Conservation (phyloP, 2,113 vertebrate genomes). For the Larimichthys polyactis region DNA sequence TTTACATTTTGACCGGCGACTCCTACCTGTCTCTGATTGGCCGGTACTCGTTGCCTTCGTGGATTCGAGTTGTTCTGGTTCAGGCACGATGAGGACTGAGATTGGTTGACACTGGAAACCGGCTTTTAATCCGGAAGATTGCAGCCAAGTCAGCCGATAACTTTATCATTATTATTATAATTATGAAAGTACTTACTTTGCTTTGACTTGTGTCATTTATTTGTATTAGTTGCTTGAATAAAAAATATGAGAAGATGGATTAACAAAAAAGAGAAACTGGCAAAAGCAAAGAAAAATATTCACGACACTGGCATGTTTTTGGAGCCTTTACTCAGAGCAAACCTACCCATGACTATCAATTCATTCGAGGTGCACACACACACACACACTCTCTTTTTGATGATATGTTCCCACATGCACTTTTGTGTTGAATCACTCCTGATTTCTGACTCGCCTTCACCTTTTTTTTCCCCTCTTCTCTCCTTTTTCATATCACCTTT, state of each 20-base stretch:
- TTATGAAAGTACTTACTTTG: too few species aligned
- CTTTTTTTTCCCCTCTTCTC: neutral
- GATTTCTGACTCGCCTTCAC: conserved; percentile 39
- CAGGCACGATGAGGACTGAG: too few species aligned
- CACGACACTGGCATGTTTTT: neutral
- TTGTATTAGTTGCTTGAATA: neutral
- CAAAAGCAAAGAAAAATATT: conserved; percentile 16
- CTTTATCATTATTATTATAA: too few species aligned
- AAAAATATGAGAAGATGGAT: neutral
- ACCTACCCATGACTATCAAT: conserved; percentile 36
- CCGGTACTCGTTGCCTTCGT: too few species aligned
- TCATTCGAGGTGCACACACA: neutral
- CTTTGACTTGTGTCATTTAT: too few species aligned
- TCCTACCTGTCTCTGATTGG: too few species aligned
- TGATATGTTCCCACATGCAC: conserved; percentile 41
- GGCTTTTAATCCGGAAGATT: too few species aligned
- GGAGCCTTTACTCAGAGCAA: conserved; percentile 17
- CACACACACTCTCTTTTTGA: conserved; percentile 42
- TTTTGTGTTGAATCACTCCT: conserved; percentile 52
- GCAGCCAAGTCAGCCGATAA: too few species aligned
- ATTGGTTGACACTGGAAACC: too few species aligned
- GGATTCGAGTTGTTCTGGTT: too few species aligned
- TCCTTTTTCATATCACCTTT: conserved; percentile 52
- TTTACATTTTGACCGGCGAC: too few species aligned
- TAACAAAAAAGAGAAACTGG: neutral